Conservation (phyloP, 2,797 vertebrate genomes). For the Megalops cyprinoides region DNA sequence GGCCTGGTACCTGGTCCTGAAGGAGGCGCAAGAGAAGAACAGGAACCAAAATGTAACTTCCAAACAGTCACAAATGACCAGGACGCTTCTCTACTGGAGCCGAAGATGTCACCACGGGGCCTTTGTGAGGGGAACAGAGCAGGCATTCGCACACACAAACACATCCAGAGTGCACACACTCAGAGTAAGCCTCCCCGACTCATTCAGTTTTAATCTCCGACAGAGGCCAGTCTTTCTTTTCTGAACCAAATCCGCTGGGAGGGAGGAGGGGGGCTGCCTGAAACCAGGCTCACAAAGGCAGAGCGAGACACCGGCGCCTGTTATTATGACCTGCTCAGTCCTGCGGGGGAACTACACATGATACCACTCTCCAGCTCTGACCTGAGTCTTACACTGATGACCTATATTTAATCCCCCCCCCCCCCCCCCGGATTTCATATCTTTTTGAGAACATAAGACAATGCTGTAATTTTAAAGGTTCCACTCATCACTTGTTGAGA, state of each 20-base stretch:
- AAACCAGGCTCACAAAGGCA: background rate
- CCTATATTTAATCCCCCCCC: too few relatives aligned
- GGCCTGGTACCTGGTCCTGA: too few relatives aligned
- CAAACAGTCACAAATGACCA: background rate
- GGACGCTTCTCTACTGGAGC: too few relatives aligned
- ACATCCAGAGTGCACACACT: slow-evolving; percentile 48
- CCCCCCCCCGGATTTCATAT: too few relatives aligned
- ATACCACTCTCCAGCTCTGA: background rate
- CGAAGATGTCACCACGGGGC: background rate
- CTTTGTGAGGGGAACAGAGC: background rate
- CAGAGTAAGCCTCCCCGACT: slow-evolving; percentile 53
- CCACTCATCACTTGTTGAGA: background rate
- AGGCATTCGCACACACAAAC: background rate
- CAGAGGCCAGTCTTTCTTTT: background rate
- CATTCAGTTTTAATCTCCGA: slow-evolving; percentile 69
- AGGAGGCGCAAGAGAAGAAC: background rate
- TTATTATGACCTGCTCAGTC: background rate
- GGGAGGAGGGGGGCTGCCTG: background rate
- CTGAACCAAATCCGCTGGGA: background rate
- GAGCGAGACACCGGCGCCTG: too few relatives aligned
- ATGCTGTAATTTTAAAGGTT: too few relatives aligned
- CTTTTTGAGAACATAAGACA: too few relatives aligned
- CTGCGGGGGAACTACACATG: background rate
- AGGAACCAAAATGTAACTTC: background rate
- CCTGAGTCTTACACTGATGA: background rate